phyloP scores from a whole-genome alignment of 2,113 vertebrate species.

The Ictidomys tridecemlineatus region DNA sequence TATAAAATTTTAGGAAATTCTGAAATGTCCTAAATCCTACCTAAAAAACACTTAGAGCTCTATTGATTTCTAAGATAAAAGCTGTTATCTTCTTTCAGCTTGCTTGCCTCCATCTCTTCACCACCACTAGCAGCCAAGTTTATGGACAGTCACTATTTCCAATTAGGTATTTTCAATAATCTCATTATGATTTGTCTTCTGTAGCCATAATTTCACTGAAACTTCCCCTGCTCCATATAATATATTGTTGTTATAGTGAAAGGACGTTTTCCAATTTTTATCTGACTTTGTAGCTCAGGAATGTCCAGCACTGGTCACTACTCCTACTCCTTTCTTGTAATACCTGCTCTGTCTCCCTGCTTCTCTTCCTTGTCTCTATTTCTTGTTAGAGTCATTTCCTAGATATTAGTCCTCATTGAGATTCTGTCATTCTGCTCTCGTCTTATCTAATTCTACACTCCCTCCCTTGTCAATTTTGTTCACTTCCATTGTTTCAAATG shows the following conservation, averaged over 20 bases:
- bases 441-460: not conserved
- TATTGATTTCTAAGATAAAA: not conserved
- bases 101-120: not conserved
- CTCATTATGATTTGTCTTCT: not conserved
- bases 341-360: not conserved
- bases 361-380: not conserved
- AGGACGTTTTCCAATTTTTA: not conserved
- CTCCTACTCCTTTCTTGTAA: not conserved
- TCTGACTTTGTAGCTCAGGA: slow-evolving; percentile 1
- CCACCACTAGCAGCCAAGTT: not conserved
- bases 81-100: not conserved
- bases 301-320: not conserved
- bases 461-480: not conserved
- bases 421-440: not conserved
- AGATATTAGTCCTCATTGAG: not conserved
- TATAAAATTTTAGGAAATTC: not conserved
- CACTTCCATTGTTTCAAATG: not conserved
- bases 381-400: not conserved
- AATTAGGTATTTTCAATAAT: not conserved
- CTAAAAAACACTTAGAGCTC: not conserved
- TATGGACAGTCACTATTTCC: not conserved
- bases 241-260: not conserved
- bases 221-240: not conserved
- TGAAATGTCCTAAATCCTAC: not conserved
- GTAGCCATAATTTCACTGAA: not conserved